Conservation (phyloP, 2,888 invertebrate species). For the Xestia sexstrigata region DNA sequence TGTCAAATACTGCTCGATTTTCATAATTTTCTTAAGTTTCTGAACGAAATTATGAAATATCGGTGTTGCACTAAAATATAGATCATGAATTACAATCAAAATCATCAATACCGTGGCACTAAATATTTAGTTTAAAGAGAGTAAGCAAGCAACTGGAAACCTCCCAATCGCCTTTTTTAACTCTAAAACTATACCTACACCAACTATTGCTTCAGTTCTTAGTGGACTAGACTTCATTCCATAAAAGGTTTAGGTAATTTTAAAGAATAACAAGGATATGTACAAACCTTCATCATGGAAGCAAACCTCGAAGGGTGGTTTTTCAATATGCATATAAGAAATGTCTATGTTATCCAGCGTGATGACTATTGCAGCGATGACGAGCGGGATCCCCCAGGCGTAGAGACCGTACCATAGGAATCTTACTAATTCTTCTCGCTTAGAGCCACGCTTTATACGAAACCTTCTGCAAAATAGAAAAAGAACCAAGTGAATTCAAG, state of each 20-base stretch:
- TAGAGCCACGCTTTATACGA: conserved; percentile 28
- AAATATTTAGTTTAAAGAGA: no score
- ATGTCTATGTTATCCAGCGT: conserved; percentile 19
- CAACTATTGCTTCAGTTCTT: no score
- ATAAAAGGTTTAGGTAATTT: not conserved
- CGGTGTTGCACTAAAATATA: not conserved
- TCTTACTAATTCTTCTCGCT: conserved; percentile 61
- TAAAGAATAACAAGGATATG: no score
- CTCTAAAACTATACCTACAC: no score
- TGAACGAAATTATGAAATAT: not conserved
- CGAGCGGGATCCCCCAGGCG: conserved; percentile 68
- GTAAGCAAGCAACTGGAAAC: no score
- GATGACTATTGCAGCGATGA: conserved; percentile 8
- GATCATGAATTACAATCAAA: no score
- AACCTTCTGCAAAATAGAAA: conserved; percentile 11
- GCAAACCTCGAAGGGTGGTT: conserved; percentile 62
- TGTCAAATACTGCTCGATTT: no score
- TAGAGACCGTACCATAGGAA: conserved; percentile 70
- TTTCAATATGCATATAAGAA: not conserved
- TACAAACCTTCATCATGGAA: conserved; percentile 52
- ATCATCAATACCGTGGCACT: no score
- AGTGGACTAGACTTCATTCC: not conserved
- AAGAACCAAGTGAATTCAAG: not conserved
- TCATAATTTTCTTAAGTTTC: not conserved
- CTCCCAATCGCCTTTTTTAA: no score